Conservation (phyloP, 2,113 vertebrate genomes). For the Todiramphus saurophagus region DNA sequence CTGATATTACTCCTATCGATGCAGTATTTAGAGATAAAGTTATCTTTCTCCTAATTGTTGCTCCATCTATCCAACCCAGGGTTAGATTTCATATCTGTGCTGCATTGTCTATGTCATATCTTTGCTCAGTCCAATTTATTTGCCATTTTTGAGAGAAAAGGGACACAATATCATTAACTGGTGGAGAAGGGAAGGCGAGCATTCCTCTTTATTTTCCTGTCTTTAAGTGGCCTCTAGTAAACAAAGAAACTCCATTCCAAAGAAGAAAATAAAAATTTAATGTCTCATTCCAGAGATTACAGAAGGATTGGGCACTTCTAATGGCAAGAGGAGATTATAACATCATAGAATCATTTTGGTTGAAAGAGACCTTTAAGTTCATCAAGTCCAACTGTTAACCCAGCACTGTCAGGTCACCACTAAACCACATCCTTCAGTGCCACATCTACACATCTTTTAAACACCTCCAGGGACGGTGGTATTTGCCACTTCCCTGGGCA, state of each 20-base stretch:
- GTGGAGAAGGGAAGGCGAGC: not conserved
- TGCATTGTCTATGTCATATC: constrained; percentile 13
- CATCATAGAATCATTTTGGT: not conserved
- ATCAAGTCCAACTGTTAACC: not conserved
- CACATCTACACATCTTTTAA: no score
- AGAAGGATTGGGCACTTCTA: not conserved
- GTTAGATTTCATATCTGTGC: not conserved
- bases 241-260: not conserved
- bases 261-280: not conserved
- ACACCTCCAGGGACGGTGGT: no score
- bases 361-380: not conserved
- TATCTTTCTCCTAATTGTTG: not conserved
- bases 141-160: constrained; percentile 44
- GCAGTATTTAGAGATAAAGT: not conserved
- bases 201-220: not conserved
- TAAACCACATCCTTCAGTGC: no score
- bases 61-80: not conserved
- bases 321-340: not conserved
- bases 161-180: not conserved
- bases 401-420: no score
- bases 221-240: constrained; percentile 22
- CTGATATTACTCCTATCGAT: not conserved
- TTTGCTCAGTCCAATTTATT: not conserved
- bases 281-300: not conserved
- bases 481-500: no score